Evolutionary conservation across 2,797 vertebrate species (phyloP), one percentile per base, ranked within the genome.

Genomic region (Neoniphon sammara): DNA sequence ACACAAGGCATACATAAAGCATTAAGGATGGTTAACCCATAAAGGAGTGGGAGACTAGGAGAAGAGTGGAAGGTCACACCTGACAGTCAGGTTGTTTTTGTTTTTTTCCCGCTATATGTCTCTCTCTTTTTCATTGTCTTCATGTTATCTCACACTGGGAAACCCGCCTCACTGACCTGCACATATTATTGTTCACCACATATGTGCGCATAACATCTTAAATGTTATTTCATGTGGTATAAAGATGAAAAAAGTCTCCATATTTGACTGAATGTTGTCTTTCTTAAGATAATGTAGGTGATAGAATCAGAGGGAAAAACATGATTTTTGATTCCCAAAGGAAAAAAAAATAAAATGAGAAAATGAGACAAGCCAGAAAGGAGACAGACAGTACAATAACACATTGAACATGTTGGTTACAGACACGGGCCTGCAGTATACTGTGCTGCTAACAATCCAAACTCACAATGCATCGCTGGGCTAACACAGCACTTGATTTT

Each of bases 1-100:
- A 94, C 95, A 96, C 96, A 95, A 97, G 96, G 96, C 96, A 98
- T 97, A 96, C 96, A 98, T 96, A 96, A 96, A 95, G 93, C 95
- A 96, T 97, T 97, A 96, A 96, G 94, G 95, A 95, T 93, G 92
- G 94, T 96, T 97, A 97, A 96, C 96, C 96, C 92, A 75, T 93
- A 94, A 93, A 94, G 94, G 93, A 96, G 95, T 93, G 91, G 93
- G 92, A 95, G 93, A 84, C 87, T 89, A 74, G 73, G 81, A 90
- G 84, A 89, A 61, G 82, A 92, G 77, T 81, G 88, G 92, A 94
- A 94, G 94, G 94, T 94, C 94, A 93, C 84, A 89, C 76, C 89
- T 93, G 92, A 94, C 93, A 92, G 89, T 93, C 87, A 82, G 78
- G 69, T 88, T 85, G 72, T 77, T 81, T 86, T 75, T 77, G 27